Base-by-base conservation (phyloP, 2,888 invertebrate genomes). In the Chymomyza procnemis region DNA sequence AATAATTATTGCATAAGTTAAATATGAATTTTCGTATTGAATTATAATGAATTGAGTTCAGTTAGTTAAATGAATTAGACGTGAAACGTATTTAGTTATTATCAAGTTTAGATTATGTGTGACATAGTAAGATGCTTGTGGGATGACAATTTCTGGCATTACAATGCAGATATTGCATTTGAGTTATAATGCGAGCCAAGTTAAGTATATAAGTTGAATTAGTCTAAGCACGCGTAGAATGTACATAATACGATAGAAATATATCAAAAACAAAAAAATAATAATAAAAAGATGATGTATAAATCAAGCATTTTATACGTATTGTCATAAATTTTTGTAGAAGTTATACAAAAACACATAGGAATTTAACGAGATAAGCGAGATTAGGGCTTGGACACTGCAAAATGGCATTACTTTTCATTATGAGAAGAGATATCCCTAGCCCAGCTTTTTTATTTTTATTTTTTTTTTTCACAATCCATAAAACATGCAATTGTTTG, bases 71-170 rank as follows among this genome's bases (percentile, higher is more conserved):
- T 54, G 21, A 78, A 75, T 76, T 78, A 71, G n/a, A 70, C 80
- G 80, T 81, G 80, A 84, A 84, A 85, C 86, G 83, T 85, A 71
- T 79, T 78, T 78, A 78, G 76, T 75, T 75, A 58, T 85, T n/a
- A 82, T 78, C 66, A 76, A 78, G 70, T 6, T 78, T 81, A 81
- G 81, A 81, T 81, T 81, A 81, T 81, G 81, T 81, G 82, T 81
- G 76, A 81, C 81, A 84, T 81, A 81, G 85, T 81, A 81, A 81
- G 81, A 68, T 65, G 55, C 73, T 66, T 56, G 21, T 54, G 34
- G 34, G 34, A 41, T 41, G 34, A 41, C 34, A 41, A 50, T 50
- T 50, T 50, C n/a, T 50, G 50, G 50, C 34, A 30, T 41, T 64
- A 18, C 34, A 61, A 18, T 50, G 22, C 47, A n/a, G 9, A 30